Conservation (phyloP, 2,797 vertebrate species). For the Argyrosomus regius region DNA sequence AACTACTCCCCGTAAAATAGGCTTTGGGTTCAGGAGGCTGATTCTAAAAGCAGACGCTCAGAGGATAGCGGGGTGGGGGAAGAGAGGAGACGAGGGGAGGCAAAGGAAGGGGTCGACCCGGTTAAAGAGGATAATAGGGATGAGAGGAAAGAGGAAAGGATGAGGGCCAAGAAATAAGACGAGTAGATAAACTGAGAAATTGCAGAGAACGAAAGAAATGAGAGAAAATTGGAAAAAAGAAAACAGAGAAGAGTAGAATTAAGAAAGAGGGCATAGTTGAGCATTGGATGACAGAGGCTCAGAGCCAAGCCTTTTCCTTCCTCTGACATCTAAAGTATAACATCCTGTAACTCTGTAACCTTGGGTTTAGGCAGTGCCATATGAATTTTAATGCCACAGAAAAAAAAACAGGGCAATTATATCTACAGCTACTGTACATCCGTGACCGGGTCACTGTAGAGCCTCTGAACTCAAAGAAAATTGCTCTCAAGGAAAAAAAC, state of each 20-base stretch:
- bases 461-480: conserved; percentile 17
- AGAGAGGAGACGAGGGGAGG: conserved; percentile 11
- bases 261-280: conserved; percentile 36
- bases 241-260: conserved; percentile 19
- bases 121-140: conserved; percentile 52
- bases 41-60: conserved; percentile 58
- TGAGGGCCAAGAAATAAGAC: conserved; percentile 15
- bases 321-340: conserved; percentile 39
- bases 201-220: not conserved
- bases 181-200: conserved; percentile 16
- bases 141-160: conserved; percentile 29
- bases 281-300: conserved; percentile 38
- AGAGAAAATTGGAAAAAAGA: not conserved
- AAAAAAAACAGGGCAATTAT: conserved; percentile 19
- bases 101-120: conserved; percentile 22
- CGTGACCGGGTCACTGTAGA: conserved; percentile 11
- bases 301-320: conserved; percentile 35
- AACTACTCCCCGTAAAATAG: conserved; percentile 81
- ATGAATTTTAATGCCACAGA: conserved; percentile 37
- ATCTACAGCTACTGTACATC: conserved; percentile 12
- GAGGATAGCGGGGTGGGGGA: conserved; percentile 53
- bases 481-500: not conserved
- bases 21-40: conserved; percentile 75
- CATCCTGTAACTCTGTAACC: conserved; percentile 44
- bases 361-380: conserved; percentile 27